These are phyloP conservation scores for Propithecus coquereli DNA, from an alignment of 2,113 vertebrate species.

Conservation along the genomic window DNA sequence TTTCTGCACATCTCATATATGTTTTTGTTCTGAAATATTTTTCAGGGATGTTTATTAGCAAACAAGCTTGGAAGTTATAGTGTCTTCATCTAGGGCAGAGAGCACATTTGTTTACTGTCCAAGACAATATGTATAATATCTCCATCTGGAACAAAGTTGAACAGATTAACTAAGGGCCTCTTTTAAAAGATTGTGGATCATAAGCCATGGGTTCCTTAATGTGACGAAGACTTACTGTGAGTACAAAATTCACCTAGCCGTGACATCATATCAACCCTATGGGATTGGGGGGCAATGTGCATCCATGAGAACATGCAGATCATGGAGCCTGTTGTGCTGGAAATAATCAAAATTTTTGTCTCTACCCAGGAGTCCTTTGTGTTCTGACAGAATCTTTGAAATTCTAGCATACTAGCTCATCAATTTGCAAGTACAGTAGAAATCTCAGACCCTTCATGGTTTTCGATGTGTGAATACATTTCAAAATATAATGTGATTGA, in stretches of 20 bases:
- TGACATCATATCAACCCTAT: neutral
- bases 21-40: neutral
- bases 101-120: neutral
- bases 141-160: neutral
- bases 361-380: neutral
- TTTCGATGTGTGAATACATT: neutral
- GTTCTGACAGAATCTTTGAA: neutral
- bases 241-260: fast-evolving
- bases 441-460: neutral
- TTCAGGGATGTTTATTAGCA: neutral
- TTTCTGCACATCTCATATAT: neutral
- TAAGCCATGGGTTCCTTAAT: neutral
- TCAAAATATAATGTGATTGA: neutral
- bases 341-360: neutral
- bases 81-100: neutral
- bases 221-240: neutral
- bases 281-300: too few species aligned
- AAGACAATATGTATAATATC: neutral
- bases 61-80: neutral
- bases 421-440: neutral
- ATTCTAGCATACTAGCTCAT: neutral
- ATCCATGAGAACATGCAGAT: neutral
- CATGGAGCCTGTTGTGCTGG: neutral
- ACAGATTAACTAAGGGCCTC: neutral
- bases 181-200: neutral